A percentile compares a stretch with the other conserved stretches of the same genome.
These are phyloP conservation scores for Melanotaenia boesemani DNA, from an alignment of 2,797 vertebrate species.

Conservation along the genomic window DNA sequence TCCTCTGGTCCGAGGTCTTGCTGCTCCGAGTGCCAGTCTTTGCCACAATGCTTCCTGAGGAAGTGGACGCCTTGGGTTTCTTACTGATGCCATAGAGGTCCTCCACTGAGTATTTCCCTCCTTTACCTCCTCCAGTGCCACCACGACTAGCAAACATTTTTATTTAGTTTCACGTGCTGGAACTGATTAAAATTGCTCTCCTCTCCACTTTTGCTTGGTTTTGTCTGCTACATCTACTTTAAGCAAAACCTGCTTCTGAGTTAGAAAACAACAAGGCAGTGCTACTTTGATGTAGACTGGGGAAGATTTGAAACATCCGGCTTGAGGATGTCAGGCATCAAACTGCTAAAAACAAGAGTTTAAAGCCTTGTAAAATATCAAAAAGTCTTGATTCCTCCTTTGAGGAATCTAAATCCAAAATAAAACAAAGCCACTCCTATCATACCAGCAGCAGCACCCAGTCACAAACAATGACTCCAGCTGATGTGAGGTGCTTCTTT, in stretches of 20 bases:
- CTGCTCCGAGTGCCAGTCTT: slow-evolving; percentile 66
- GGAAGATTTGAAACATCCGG: slow-evolving; percentile 66
- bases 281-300: slow-evolving; percentile 69
- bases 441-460: slow-evolving; percentile 54
- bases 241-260: slow-evolving; percentile 38
- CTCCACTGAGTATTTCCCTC: slow-evolving; percentile 85
- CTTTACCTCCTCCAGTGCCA: slow-evolving; percentile 76
- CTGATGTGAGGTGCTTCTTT: slow-evolving; percentile 70
- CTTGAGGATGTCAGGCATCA: slow-evolving; percentile 65
- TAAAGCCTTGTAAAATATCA: slow-evolving; percentile 56
- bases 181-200: slow-evolving; percentile 37
- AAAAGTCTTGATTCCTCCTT: slow-evolving; percentile 63
- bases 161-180: slow-evolving; percentile 34
- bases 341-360: slow-evolving; percentile 51
- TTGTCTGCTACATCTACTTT: slow-evolving; percentile 51
- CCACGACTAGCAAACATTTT: slow-evolving; percentile 84
- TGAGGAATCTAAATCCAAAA: slow-evolving; percentile 69
- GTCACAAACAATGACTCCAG: slow-evolving; percentile 58
- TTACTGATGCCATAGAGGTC: slow-evolving; percentile 88
- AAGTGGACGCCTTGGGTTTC: slow-evolving; percentile 82
- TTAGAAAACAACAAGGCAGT: slow-evolving; percentile 65
- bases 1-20: slow-evolving; percentile 65
- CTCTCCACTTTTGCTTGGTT: slow-evolving; percentile 31
- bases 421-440: slow-evolving; percentile 63
- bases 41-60: slow-evolving; percentile 60